Base-by-base conservation (phyloP, 2,797 vertebrate species). In the Falco peregrinus region DNA sequence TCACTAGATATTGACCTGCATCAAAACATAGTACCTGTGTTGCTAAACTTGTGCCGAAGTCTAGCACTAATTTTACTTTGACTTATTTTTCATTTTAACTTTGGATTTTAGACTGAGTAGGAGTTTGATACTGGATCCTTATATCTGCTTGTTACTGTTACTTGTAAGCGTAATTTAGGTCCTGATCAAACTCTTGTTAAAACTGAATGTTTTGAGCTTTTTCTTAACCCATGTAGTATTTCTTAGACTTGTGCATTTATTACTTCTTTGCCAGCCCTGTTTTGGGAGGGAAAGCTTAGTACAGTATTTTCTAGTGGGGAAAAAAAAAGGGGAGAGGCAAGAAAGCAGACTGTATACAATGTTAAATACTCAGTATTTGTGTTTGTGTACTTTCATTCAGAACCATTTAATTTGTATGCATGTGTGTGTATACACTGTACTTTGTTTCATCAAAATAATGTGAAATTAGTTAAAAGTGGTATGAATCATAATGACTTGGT, bases 401-500 rank as follows among this genome's bases (percentile, higher is more conserved):
- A 90, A 53, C 17, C 16, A 41, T 80, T 84, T 21, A 39, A 87
- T 33, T 39, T 61, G 31, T 21, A 3, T 53, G 14, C 13, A 4
- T 65, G 31, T 65, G 60, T 45, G 2, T 81, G 29, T 56, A 21
- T 39, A 37, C 6, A 28, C 41, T 53, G 65, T 50, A 64, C 37
- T 65, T 85, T 71, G 18, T 84, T 84, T 85, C 88, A 93, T 90
- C 78, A 93, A 89, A 96, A 92, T 92, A 93, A 74, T 31, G 9
- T 89, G 67, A 67, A 90, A 87, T 80, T 63, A 87, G 56, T 96
- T 93, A 85, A 84, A 95, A 95, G 75, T 9, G 1, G 77, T 83
- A 43, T 93, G 97, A 96, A 95, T 97, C 95, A 82, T 80, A 67
- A 68, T 79, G 96, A 83, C 92, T 57, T 54, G 10, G 26, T 94